Percentiles rank a stretch among this genome's conserved stretches.
Evolutionary conservation across 1,140 invertebrate genomes (phyloP).

Genomic region (Polypedilum pembai): DNA sequence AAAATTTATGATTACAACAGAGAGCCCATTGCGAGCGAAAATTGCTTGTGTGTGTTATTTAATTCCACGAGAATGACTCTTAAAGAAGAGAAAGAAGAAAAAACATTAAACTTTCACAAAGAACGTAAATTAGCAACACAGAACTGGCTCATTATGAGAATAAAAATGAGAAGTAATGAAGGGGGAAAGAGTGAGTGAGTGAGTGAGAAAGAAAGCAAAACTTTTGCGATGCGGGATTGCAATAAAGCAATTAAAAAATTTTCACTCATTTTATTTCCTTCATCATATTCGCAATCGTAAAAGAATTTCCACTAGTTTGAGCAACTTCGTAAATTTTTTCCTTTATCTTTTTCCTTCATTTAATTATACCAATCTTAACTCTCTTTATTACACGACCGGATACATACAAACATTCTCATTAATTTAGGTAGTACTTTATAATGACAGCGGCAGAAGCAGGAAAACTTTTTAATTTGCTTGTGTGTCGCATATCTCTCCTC

Average conservation of each 20-base stretch:
- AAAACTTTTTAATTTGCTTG: conserved; percentile 5
- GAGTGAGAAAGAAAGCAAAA: not conserved
- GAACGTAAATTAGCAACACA: conserved; percentile 11
- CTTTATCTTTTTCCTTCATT: not conserved
- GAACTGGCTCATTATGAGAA: not conserved
- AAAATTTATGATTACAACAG: conserved; percentile 19
- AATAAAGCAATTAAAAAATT: not conserved
- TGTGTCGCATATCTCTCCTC: not conserved
- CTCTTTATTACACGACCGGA: no score
- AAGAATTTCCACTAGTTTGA: no score
- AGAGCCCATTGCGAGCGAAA: not conserved
- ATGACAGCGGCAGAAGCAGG: not conserved
- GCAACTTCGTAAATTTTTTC: not conserved
- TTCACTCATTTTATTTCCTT: conserved; percentile 3
- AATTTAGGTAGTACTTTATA: not conserved
- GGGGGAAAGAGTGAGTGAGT: not conserved
- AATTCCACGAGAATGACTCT: not conserved
- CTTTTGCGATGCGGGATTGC: not conserved
- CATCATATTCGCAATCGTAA: not conserved
- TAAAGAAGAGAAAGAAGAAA: not conserved
- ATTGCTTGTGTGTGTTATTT: not conserved
- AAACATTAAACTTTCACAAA: not conserved
- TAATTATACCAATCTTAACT: no score
- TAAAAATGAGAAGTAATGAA: not conserved
- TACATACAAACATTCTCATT: not conserved